A percentile compares a stretch with the other conserved stretches of the same genome.
phyloP scores from a whole-genome alignment of 1,140 invertebrate genomes.

The Trissolcus basalis region DNA sequence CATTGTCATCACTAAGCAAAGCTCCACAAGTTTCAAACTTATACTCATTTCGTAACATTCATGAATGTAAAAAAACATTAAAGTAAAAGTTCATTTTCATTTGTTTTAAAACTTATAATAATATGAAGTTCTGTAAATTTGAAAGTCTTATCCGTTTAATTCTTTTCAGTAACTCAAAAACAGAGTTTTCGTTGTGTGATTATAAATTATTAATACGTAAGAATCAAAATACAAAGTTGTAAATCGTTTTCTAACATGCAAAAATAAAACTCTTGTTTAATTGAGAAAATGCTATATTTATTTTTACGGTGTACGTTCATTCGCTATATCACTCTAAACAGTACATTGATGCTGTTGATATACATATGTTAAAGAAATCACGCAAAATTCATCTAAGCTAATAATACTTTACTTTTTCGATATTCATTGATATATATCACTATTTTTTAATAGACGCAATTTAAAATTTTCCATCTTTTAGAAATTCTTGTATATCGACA shows the following conservation, averaged over 20 bases:
- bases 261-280: conserved; percentile 1
- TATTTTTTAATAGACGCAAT: conserved; percentile 49
- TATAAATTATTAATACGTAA: too few relatives aligned
- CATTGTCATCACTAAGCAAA: too few relatives aligned
- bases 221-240: too few relatives aligned
- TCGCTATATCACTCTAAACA: conserved; percentile 50
- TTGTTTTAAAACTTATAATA: too few relatives aligned
- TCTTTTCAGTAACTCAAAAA: too few relatives aligned
- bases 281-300: conserved; percentile 58
- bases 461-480: conserved; percentile 27
- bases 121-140: too few relatives aligned
- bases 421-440: conserved; percentile 47
- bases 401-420: conserved; percentile 56
- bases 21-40: too few relatives aligned
- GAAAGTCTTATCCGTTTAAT: too few relatives aligned
- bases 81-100: too few relatives aligned
- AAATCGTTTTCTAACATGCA: not conserved
- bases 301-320: conserved; percentile 49
- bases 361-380: conserved; percentile 56
- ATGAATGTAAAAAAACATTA: too few relatives aligned
- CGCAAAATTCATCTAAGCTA: conserved; percentile 49
- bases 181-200: too few relatives aligned
- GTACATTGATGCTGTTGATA: conserved; percentile 56
- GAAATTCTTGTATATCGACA: conserved; percentile 30
- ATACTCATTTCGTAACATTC: too few relatives aligned